These are phyloP conservation scores for Gisinianus flammeolus DNA, from an alignment of 2,888 invertebrate genomes.

Conservation along the genomic window DNA sequence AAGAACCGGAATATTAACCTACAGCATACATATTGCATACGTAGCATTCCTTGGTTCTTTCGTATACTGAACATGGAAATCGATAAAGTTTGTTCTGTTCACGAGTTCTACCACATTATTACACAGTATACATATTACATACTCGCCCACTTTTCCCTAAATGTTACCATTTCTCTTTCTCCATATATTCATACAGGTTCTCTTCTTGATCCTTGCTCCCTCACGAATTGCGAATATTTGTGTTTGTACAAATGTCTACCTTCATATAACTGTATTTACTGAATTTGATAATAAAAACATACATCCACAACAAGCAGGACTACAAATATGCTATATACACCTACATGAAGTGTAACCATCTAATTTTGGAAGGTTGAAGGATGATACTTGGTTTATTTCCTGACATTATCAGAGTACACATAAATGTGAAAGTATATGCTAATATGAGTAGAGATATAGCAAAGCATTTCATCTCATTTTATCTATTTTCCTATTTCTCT, in stretches of 20 bases:
- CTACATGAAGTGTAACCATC: background rate
- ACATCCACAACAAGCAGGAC: too few relatives aligned
- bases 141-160: too few relatives aligned
- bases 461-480: background rate
- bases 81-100: background rate
- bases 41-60: conserved; percentile 1
- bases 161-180: too few relatives aligned
- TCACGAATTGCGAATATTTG: too few relatives aligned
- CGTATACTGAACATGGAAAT: background rate
- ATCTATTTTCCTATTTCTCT: background rate
- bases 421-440: too few relatives aligned
- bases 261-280: too few relatives aligned
- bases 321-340: background rate
- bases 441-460: too few relatives aligned
- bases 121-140: background rate
- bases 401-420: background rate
- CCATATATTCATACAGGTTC: background rate
- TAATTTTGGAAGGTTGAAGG: background rate
- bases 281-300: too few relatives aligned
- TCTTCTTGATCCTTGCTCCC: too few relatives aligned
- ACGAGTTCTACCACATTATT: background rate
- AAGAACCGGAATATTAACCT: too few relatives aligned
- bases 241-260: background rate
- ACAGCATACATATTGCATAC: background rate
- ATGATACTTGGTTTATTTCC: conserved; percentile 5